phyloP scores from a whole-genome alignment of 2,797 vertebrate genomes.

The Intellagama lesueurii region DNA sequence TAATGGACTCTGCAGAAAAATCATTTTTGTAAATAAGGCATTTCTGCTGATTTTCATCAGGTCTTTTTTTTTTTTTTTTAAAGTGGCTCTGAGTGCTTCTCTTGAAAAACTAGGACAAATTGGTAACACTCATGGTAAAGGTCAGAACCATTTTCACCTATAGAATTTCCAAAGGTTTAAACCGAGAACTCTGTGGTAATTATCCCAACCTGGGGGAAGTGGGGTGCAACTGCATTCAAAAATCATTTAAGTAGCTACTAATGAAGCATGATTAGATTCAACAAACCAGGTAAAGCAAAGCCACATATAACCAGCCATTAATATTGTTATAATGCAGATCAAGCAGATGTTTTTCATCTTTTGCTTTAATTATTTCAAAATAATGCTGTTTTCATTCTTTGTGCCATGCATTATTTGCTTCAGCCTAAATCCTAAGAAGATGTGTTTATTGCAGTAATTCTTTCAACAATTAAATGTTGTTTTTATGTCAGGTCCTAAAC shows the following conservation, averaged over 20 bases:
- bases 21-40: constrained; percentile 64
- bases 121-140: constrained; percentile 73
- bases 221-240: constrained; percentile 58
- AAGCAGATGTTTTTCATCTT: constrained; percentile 35
- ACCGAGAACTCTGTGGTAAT: constrained; percentile 47
- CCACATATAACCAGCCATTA: constrained; percentile 54
- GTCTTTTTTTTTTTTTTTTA: constrained; percentile 57
- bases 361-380: constrained; percentile 46
- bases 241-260: constrained; percentile 66
- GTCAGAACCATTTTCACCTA: constrained; percentile 69
- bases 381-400: not conserved
- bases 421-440: not conserved
- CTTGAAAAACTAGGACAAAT: constrained; percentile 72
- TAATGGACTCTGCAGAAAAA: constrained; percentile 62
- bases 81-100: constrained; percentile 22
- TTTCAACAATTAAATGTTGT: constrained; percentile 2
- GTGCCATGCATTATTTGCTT: not conserved
- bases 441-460: too few species aligned
- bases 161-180: constrained; percentile 59
- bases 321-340: constrained; percentile 64
- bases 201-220: constrained; percentile 53
- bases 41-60: constrained; percentile 65
- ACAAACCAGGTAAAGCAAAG: constrained; percentile 48
- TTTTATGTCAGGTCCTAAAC: not conserved
- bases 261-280: constrained; percentile 50